These are phyloP conservation scores for Nasonia vitripennis DNA, from an alignment of 1,140 invertebrate species.

Conservation along the genomic window DNA sequence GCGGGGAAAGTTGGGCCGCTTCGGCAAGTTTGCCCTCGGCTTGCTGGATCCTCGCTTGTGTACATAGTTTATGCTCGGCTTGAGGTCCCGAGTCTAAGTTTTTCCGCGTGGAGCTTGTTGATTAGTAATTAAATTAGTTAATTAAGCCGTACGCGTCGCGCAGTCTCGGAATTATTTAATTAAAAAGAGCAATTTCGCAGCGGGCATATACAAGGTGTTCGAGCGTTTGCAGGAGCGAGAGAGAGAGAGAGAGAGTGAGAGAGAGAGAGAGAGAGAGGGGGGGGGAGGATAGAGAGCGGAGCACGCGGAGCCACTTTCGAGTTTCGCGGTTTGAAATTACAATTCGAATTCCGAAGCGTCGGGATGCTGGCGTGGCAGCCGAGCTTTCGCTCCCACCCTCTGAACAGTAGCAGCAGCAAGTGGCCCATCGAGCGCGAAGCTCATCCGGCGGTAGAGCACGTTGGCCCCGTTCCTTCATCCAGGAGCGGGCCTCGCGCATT, in stretches of 20 bases:
- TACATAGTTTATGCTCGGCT: not conserved
- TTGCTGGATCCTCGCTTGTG: not conserved
- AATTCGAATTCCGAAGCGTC: constrained; percentile 66
- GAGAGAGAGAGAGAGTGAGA: too few species aligned
- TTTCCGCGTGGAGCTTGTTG: not conserved
- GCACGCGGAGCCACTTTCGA: constrained; percentile 46
- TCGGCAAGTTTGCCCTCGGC: not conserved
- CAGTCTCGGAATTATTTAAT: not conserved
- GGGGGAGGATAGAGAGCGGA: not conserved
- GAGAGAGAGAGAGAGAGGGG: too few species aligned
- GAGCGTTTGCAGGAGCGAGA: not conserved
- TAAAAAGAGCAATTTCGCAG: not conserved
- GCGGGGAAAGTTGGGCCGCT: not conserved
- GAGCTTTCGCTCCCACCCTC: constrained; percentile 52
- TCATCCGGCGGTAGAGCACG: not conserved
- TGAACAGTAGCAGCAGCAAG: constrained; percentile 40
- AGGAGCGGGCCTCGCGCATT: constrained; percentile 58
- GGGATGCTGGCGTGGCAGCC: constrained; percentile 51
- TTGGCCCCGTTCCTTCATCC: constrained; percentile 23
- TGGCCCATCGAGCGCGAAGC: not conserved
- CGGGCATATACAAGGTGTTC: not conserved
- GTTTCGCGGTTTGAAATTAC: constrained; percentile 66
- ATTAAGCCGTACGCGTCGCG: not conserved
- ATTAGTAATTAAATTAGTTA: constrained; percentile 2
- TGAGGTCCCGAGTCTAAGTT: not conserved